Evolutionary conservation across 2,888 invertebrate species (phyloP), one percentile per base, ranked within the genome.

Genomic region (Saturnia japonica): DNA sequence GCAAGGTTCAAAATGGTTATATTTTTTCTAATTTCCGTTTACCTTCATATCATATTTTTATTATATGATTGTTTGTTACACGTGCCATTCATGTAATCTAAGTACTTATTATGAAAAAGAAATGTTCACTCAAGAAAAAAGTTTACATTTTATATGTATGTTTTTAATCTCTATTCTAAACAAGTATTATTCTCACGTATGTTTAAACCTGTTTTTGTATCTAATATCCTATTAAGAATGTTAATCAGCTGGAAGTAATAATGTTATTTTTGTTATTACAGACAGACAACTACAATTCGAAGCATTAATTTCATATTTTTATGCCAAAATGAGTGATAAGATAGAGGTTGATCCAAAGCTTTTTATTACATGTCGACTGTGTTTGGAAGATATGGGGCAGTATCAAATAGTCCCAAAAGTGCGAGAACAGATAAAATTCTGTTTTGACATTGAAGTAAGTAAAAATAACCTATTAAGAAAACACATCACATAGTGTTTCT

Each of bases 391-490:
- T 34, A 81, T 80, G 72, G 94, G 94, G 43, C 82, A 82, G 22
- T 94, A 87, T 77, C 91, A 90, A 71, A 93, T 94, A 75, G 78
- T 87, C n/a, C 93, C 92, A 45, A 75, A 73, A 57, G 82, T 93
- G 12, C 88, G 88, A 75, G 75, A 85, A 51, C 87, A 90, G 75
- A 93, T 94, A 14, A 86, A 85, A 75, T 91, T 82, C 77, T 94
- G 93, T 73, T 93, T 89, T 82, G 90, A 88, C 67, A 91, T 94
- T 74, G 79, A 86, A 74, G 94, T 94, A 82, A 88, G 90, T 88
- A 54, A 28, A 54, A 28, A n/a, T 62, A 25, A 42, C 22, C 14
- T 25, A 22, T 7, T 34, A 54, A 19, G 28, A 8, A n/a, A 43
- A 2, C 14, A 12, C 40, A 45, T 16, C 42, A 67, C 16, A 40